Conservation (phyloP, 2,888 invertebrate species). For the Leptinotarsa peninsularis region DNA sequence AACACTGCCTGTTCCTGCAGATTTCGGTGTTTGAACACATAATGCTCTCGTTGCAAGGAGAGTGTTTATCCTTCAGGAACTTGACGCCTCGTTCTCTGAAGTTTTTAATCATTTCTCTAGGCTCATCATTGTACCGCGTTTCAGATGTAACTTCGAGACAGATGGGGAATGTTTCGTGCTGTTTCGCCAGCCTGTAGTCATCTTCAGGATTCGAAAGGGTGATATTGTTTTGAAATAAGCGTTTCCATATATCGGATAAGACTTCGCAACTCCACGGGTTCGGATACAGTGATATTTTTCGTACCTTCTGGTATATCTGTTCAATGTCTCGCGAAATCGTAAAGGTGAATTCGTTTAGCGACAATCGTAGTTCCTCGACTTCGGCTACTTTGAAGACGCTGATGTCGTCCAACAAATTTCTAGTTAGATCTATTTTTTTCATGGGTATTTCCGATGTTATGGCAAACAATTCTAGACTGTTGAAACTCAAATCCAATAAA, state of each 20-base stretch:
- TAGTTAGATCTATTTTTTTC: background rate
- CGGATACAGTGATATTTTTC: background rate
- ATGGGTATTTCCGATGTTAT: slow-evolving; percentile 3
- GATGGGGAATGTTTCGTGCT: background rate
- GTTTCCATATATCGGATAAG: background rate
- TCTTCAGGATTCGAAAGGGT: background rate
- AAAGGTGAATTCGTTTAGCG: background rate
- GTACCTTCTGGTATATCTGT: background rate
- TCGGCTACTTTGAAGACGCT: background rate
- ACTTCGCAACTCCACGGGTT: background rate
- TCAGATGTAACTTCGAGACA: background rate
- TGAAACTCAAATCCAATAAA: background rate
- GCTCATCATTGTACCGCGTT: background rate
- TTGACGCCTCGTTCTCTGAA: background rate
- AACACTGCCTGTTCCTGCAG: background rate
- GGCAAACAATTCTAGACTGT: background rate
- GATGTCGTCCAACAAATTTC: background rate
- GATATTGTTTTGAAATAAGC: background rate
- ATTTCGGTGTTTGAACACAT: background rate
- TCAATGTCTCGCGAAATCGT: background rate
- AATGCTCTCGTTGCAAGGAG: background rate
- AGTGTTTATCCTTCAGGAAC: background rate
- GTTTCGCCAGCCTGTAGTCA: background rate
- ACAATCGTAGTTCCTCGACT: background rate
- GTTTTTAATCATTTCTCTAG: background rate